These are phyloP conservation scores for Hiodon tergisus DNA, from an alignment of 2,113 vertebrate species.

Conservation along the genomic window DNA sequence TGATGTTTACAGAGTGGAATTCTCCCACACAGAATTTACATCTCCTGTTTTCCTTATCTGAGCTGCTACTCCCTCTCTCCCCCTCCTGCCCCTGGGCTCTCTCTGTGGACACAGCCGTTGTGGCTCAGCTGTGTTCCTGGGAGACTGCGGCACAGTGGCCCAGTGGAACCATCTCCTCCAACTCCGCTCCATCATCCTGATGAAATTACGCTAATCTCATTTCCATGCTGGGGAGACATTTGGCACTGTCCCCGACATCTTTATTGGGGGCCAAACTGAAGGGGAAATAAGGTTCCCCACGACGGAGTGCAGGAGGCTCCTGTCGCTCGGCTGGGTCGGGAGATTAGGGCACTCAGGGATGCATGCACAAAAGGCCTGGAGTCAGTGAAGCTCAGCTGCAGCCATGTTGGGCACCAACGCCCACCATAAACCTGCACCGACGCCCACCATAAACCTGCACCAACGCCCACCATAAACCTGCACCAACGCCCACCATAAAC, in stretches of 20 bases:
- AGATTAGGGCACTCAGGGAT: background rate
- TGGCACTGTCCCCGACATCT: slow-evolving; percentile 76
- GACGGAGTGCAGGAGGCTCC: background rate
- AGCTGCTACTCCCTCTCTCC: background rate
- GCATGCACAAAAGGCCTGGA: slow-evolving; percentile 49
- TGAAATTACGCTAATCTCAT: slow-evolving; percentile 83
- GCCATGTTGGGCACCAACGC: slow-evolving; percentile 74
- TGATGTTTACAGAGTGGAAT: background rate
- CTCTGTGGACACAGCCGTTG: slow-evolving; percentile 38
- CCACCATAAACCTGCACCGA: slow-evolving; percentile 83
- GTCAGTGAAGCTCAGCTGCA: slow-evolving; percentile 81
- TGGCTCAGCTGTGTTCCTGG: slow-evolving; percentile 60
- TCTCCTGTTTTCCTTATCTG: background rate
- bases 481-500: no score
- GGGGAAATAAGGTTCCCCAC: slow-evolving; percentile 34
- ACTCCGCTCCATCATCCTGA: slow-evolving; percentile 69
- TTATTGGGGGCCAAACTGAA: slow-evolving; percentile 68
- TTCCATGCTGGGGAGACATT: slow-evolving; percentile 75
- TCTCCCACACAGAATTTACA: background rate
- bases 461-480: no score
- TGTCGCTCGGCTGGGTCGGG: slow-evolving; percentile 11
- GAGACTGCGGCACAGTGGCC: slow-evolving; percentile 49
- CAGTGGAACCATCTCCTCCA: slow-evolving; percentile 48
- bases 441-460: no score
- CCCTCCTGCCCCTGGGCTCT: background rate